Percentiles rank a stretch among this genome's conserved stretches.
Conservation (phyloP, 2,113 vertebrate species). For the Poecilia latipinna region DNA sequence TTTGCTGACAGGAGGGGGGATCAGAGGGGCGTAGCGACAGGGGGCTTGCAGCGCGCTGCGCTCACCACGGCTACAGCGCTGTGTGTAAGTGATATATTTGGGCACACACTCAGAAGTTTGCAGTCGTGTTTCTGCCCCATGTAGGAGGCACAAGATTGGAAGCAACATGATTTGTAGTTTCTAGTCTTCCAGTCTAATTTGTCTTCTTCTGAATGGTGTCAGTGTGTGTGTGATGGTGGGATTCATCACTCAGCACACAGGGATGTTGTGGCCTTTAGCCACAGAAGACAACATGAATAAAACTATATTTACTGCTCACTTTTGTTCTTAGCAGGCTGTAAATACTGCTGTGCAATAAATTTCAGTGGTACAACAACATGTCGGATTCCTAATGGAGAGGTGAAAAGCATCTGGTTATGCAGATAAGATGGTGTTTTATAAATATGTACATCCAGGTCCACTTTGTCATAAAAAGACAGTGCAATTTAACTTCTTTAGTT, state of each 20-base stretch:
- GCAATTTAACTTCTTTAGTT: too few species aligned
- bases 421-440: neutral
- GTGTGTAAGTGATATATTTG: constrained; percentile 36
- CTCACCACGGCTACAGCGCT: constrained; percentile 60
- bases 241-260: constrained; percentile 30
- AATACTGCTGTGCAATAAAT: constrained; percentile 1
- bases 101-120: neutral
- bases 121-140: neutral
- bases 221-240: constrained; percentile 37
- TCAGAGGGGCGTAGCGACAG: constrained; percentile 62
- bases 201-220: constrained; percentile 32
- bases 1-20: constrained; percentile 62
- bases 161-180: neutral
- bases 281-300: constrained; percentile 20
- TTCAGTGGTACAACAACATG: neutral
- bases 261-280: constrained; percentile 35
- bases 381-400: neutral
- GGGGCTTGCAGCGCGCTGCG: constrained; percentile 49
- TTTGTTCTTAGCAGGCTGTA: constrained; percentile 10
- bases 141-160: constrained; percentile 5
- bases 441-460: neutral
- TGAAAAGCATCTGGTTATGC: constrained; percentile 1
- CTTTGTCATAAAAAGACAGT: neutral
- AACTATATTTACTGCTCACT: constrained; percentile 26
- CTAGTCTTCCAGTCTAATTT: constrained; percentile 21